phyloP scores from a whole-genome alignment of 1,140 invertebrate species.

The Chymomyza costata region DNA sequence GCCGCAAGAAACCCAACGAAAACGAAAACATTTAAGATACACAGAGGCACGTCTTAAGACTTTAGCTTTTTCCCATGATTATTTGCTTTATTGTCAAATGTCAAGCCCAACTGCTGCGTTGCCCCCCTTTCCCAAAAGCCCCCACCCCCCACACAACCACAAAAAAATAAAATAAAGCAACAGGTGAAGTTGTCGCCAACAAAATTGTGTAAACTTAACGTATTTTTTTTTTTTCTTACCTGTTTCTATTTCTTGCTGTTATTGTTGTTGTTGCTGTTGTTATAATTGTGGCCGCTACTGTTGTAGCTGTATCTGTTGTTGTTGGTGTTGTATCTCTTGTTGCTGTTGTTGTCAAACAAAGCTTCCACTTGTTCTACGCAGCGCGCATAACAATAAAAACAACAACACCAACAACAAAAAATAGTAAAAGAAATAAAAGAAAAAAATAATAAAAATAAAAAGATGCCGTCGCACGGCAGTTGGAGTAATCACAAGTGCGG shows the following conservation, averaged over 20 bases:
- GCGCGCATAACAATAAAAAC: slow-evolving; percentile 64
- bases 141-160: background rate
- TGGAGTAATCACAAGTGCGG: slow-evolving; percentile 60
- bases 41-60: background rate
- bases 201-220: slow-evolving; percentile 67
- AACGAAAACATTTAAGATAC: slow-evolving; percentile 27
- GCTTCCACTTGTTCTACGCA: slow-evolving; percentile 74
- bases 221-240: slow-evolving; percentile 31
- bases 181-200: slow-evolving; percentile 50
- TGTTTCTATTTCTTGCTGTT: slow-evolving; percentile 32
- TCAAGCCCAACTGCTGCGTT: slow-evolving; percentile 45
- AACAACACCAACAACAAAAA: slow-evolving; percentile 26
- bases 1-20: slow-evolving; percentile 17
- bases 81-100: slow-evolving; percentile 74
- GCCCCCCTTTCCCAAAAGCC: background rate
- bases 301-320: background rate
- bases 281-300: background rate
- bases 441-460: slow-evolving; percentile 28
- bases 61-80: slow-evolving; percentile 71
- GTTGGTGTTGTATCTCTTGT: slow-evolving; percentile 15
- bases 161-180: slow-evolving; percentile 29
- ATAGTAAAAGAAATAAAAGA: slow-evolving; percentile 28
- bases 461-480: slow-evolving; percentile 20
- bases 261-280: slow-evolving; percentile 28
- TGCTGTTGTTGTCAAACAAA: slow-evolving; percentile 68